Percentiles rank a stretch among this genome's conserved stretches.
Evolutionary conservation across 2,113 vertebrate genomes (phyloP).

Genomic region (Dolichotis patagonum): DNA sequence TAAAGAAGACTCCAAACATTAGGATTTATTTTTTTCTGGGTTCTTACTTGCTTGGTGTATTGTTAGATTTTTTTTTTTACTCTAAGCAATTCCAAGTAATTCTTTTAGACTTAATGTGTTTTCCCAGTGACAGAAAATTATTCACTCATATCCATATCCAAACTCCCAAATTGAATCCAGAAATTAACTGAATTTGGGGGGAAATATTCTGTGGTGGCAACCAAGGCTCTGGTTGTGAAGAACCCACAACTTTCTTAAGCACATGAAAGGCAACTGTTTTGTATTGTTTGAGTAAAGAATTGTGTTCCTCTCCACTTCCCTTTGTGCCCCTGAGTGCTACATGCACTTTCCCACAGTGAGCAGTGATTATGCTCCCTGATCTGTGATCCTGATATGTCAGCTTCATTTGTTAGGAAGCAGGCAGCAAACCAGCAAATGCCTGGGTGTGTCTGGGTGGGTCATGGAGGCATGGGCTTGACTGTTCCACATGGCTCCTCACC

Average conservation of each 20-base stretch:
- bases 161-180: conserved; percentile 54
- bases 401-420: not conserved
- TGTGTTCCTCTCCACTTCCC: not conserved
- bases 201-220: not conserved
- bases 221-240: not conserved
- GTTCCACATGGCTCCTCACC: not conserved
- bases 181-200: not conserved
- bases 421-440: not conserved
- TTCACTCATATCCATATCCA: conserved; percentile 50
- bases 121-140: conserved; percentile 66
- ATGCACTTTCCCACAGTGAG: rapidly evolving
- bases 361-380: not conserved
- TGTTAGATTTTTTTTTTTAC: conserved; percentile 61
- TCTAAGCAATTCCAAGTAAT: not conserved
- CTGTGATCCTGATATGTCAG: not conserved
- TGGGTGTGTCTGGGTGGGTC: not conserved
- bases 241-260: not conserved
- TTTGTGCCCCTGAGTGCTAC: not conserved
- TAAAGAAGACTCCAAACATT: conserved; percentile 41
- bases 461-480: too few species aligned
- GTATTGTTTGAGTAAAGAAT: not conserved
- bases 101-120: conserved; percentile 58
- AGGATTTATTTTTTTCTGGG: conserved; percentile 56
- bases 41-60: not conserved
- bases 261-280: rapidly evolving